Evolutionary conservation across 2,113 vertebrate genomes (phyloP).

Genomic region (Sphaerodactylus townsendi): DNA sequence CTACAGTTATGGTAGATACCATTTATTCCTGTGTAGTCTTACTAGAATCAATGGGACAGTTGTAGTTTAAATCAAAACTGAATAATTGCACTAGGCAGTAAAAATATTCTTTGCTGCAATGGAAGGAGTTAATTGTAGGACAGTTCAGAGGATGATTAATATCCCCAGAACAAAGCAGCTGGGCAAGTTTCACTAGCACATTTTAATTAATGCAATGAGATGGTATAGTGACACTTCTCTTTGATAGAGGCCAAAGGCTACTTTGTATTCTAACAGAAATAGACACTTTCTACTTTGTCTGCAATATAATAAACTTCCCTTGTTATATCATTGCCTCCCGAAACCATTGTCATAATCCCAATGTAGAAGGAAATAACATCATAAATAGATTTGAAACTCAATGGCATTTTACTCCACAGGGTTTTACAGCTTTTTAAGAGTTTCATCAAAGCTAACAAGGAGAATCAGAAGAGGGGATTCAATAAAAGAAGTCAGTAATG

Average conservation of each 20-base stretch:
- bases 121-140: neutral
- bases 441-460: conserved; percentile 26
- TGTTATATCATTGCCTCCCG: neutral
- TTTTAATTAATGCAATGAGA: conserved; percentile 30
- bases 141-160: conserved; percentile 20
- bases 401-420: neutral
- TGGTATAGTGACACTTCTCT: conserved; percentile 1
- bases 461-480: conserved; percentile 1
- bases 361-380: neutral
- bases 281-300: neutral
- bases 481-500: conserved; percentile 21
- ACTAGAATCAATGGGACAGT: neutral
- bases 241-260: conserved; percentile 18
- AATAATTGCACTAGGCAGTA: neutral
- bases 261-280: neutral
- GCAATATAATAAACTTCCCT: conserved; percentile 12
- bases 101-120: neutral
- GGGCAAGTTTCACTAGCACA: neutral
- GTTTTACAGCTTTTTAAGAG: neutral
- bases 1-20: neutral
- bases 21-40: neutral
- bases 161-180: neutral
- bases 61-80: neutral
- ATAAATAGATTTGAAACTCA: conserved; percentile 10
- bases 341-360: conserved; percentile 13